A percentile compares a stretch with the other conserved stretches of the same genome.
Evolutionary conservation across 2,888 invertebrate genomes (phyloP).

Genomic region (Caenorhabditis japonica): DNA sequence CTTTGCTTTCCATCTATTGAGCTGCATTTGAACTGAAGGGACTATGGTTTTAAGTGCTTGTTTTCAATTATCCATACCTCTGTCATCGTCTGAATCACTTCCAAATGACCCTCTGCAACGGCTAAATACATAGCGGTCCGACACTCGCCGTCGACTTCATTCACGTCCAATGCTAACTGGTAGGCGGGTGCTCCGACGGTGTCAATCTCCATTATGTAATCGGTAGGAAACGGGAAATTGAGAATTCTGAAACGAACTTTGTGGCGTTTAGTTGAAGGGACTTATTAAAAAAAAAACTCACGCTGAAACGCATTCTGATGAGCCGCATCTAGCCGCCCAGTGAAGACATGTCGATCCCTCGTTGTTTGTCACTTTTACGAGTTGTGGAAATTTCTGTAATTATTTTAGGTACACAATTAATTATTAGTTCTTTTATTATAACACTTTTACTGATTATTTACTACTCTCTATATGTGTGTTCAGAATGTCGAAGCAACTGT

Average conservation of each 20-base stretch:
- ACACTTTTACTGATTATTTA: too few relatives aligned
- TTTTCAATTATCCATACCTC: constrained; percentile 39
- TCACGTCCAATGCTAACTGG: constrained; percentile 89
- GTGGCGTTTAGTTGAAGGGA: neutral
- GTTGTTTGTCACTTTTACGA: constrained; percentile 63
- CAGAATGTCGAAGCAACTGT: constrained; percentile 4
- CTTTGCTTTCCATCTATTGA: constrained; percentile 53
- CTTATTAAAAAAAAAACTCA: constrained; percentile 12
- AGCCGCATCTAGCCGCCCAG: constrained; percentile 72
- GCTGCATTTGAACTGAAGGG: constrained; percentile 50
- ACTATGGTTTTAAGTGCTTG: neutral
- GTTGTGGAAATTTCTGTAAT: constrained; percentile 61
- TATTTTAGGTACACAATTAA: too few relatives aligned
- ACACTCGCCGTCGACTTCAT: constrained; percentile 80
- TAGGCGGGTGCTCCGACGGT: constrained; percentile 60
- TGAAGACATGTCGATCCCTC: constrained; percentile 72
- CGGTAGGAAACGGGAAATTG: constrained; percentile 37
- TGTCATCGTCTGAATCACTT: constrained; percentile 64
- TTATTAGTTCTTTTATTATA: neutral
- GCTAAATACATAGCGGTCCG: constrained; percentile 93
- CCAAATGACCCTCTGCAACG: constrained; percentile 79
- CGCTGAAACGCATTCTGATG: constrained; percentile 65
- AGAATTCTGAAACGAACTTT: constrained; percentile 30
- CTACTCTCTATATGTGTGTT: neutral
- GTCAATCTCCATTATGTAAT: constrained; percentile 80